Percentiles rank a stretch among this genome's conserved stretches.
These are phyloP conservation scores for Parotocinclus haroldoi DNA, from an alignment of 2,797 vertebrate species.

Conservation along the genomic window DNA sequence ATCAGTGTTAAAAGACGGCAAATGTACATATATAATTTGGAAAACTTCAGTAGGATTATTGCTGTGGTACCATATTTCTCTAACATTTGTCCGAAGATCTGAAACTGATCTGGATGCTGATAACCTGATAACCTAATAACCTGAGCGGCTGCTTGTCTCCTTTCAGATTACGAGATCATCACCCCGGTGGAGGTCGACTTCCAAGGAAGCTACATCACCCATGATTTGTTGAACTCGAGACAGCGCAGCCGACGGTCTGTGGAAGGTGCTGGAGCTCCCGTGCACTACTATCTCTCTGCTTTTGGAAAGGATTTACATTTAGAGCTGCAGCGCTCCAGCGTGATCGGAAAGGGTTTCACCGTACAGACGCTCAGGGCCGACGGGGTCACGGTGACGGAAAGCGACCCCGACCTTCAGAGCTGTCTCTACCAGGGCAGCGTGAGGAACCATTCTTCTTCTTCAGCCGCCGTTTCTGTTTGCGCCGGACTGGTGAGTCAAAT, in stretches of 20 bases:
- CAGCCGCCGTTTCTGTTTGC: conserved; percentile 89
- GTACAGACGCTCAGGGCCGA: conserved; percentile 81
- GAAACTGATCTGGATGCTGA: too few relatives aligned
- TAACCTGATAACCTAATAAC: too few relatives aligned
- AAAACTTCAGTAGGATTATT: too few relatives aligned
- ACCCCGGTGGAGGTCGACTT: conserved; percentile 89
- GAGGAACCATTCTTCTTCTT: conserved; percentile 83
- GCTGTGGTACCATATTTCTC: too few relatives aligned
- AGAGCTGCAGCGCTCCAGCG: conserved; percentile 80
- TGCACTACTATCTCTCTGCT: conserved; percentile 89
- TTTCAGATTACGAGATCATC: conserved; percentile 88
- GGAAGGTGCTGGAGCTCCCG: conserved; percentile 60
- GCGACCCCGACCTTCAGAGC: conserved; percentile 64
- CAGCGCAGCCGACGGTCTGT: conserved; percentile 79
- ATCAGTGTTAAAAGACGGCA: too few relatives aligned
- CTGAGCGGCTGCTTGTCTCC: too few relatives aligned
- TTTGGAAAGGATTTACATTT: conserved; percentile 90
- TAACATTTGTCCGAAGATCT: neutral
- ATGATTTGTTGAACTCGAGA: conserved; percentile 78
- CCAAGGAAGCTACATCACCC: conserved; percentile 79
- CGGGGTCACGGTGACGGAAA: conserved; percentile 70
- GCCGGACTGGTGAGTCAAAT: conserved; percentile 84
- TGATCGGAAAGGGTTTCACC: conserved; percentile 83
- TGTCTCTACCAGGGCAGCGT: conserved; percentile 97
- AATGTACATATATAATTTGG: too few relatives aligned